Evolutionary conservation across 2,797 vertebrate species (phyloP), one percentile per base, ranked within the genome.

Genomic region (Enteromius unitaeniatus): DNA sequence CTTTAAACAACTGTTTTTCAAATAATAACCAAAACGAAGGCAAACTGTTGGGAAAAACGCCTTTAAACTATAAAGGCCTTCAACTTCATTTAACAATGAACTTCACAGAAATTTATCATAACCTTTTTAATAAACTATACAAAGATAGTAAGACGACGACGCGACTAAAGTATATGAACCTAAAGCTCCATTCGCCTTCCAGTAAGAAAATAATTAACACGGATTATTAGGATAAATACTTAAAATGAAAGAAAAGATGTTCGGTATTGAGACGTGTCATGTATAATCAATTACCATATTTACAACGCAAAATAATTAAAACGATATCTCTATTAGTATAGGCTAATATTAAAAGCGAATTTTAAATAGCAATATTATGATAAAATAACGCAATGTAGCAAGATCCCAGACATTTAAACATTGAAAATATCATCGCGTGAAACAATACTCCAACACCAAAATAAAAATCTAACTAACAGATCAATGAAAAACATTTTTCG

Each of bases 401-500:
- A 31, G 14, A 31, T 34, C 8, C 31, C 7, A 42, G n/a, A 21
- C 23, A n/a, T 70, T 31, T 45, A 70, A 58, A 60, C 37, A 55
- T 2, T 3, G 1, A 28, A 69, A 55, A 69, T 42, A 60, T 0
- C 6, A 75, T 3, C 5, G 15, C 14, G 11, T 23, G 5, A 47
- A 62, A 64, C 17, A n/a, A 64, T 21, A 31, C 58, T 14, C 3
- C 37, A 78, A 62, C 3, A 17, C 58, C 26, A 42, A 42, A 69
- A 40, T 0, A 21, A 58, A 70, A 40, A 45, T 19, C n/a, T 0
- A 42, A 77, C 45, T 28, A 70, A 40, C n/a, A 13, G 37, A 28
- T 58, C 4, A 81, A 60, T 37, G 51, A 81, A 81, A 80, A 81
- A 81, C 51, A 45, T 8, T 6, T 37, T 11, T 45, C 77, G 37